Evolutionary conservation across 2,797 vertebrate genomes (phyloP).

Genomic region (Gymnopithys bicolor): DNA sequence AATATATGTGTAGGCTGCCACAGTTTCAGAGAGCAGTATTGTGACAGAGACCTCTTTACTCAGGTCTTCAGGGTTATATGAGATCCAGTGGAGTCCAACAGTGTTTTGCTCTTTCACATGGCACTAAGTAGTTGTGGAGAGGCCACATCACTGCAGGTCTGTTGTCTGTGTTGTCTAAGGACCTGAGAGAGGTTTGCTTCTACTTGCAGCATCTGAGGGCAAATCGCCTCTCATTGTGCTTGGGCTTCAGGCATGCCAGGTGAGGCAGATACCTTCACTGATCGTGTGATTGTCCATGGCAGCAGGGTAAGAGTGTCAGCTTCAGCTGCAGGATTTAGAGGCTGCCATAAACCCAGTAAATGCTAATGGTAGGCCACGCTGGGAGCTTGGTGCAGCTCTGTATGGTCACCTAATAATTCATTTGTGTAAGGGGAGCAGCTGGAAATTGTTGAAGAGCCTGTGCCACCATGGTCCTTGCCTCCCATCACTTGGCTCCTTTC

Average conservation of each 20-base stretch:
- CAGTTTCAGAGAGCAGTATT: not conserved
- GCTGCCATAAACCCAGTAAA: not conserved
- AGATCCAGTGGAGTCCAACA: not conserved
- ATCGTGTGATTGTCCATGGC: fast-evolving
- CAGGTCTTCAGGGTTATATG: not conserved
- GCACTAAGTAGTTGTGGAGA: not conserved
- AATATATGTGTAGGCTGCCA: not conserved
- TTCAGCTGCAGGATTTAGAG: not conserved
- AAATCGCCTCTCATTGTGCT: not conserved
- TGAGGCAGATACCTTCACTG: not conserved
- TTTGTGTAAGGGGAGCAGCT: not conserved
- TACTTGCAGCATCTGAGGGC: not conserved
- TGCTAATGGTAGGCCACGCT: not conserved
- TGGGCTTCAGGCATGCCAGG: not conserved
- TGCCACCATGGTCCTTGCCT: not conserved
- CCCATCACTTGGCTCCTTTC: not conserved
- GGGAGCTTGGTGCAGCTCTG: not conserved
- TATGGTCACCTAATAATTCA: not conserved
- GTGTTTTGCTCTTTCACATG: not conserved
- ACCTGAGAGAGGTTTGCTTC: not conserved
- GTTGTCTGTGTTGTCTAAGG: not conserved
- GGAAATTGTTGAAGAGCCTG: not conserved
- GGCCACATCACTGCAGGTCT: not conserved
- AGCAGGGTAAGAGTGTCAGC: not conserved
- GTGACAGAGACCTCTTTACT: not conserved